A percentile compares a stretch with the other conserved stretches of the same genome.
Evolutionary conservation across 1,140 invertebrate species (phyloP).

Genomic region (Drosophila ambigua): DNA sequence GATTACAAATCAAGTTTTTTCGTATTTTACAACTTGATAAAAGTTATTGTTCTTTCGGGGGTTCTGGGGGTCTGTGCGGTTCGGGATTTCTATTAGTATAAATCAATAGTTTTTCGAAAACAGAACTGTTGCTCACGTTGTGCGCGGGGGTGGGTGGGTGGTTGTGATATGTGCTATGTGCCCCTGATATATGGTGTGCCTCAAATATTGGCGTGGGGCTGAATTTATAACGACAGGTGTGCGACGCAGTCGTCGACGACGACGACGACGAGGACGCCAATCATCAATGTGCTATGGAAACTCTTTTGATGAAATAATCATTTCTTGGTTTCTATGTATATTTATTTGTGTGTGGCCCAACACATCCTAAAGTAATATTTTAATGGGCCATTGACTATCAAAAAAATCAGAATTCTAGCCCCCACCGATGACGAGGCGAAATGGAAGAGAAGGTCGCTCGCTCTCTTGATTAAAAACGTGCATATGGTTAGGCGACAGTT

Average conservation of each 20-base stretch:
- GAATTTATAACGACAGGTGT: conserved; percentile 78
- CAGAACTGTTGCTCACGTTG: conserved; percentile 30
- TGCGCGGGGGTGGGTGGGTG: conserved; percentile 5
- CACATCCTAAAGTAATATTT: conserved; percentile 45
- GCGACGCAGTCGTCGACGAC: conserved; percentile 3
- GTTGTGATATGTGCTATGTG: background rate
- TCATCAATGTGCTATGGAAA: conserved; percentile 25
- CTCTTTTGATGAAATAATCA: conserved; percentile 38
- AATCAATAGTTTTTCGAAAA: conserved; percentile 41
- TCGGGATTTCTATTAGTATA: conserved; percentile 31
- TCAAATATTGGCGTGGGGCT: conserved; percentile 32
- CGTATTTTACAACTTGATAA: conserved; percentile 25
- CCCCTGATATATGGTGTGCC: conserved; percentile 56
- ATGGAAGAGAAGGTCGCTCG: background rate
- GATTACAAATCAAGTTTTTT: conserved; percentile 25
- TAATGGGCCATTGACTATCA: conserved; percentile 47
- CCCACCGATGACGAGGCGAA: conserved; percentile 15
- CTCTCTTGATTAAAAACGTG: conserved; percentile 11
- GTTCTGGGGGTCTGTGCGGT: conserved; percentile 3
- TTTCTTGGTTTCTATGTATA: conserved; percentile 18
- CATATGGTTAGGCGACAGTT: background rate
- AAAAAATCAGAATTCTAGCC: background rate
- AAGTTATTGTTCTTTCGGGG: conserved; percentile 7
- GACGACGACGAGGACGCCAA: conserved; percentile 34
- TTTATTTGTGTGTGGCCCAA: conserved; percentile 20